phyloP scores from a whole-genome alignment of 2,797 vertebrate genomes.

The Avahi laniger region DNA sequence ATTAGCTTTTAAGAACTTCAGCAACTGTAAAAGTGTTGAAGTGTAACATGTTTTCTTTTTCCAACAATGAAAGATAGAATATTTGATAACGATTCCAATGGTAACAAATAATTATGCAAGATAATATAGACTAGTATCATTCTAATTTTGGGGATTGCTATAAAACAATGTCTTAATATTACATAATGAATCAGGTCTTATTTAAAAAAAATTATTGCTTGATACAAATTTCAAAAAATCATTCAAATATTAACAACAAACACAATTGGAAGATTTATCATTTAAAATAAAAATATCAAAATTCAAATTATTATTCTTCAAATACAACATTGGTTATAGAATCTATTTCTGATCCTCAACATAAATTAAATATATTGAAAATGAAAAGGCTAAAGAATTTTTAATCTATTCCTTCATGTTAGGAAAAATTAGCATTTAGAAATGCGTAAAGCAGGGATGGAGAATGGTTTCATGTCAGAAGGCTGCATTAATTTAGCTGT shows the following conservation, averaged over 20 bases:
- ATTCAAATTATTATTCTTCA: neutral
- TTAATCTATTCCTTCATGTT: neutral
- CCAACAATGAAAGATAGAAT: neutral
- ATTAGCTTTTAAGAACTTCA: slow-evolving; percentile 21
- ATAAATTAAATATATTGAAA: neutral
- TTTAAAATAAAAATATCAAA: neutral
- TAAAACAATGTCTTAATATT: neutral
- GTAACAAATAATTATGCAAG: neutral
- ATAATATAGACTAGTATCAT: neutral
- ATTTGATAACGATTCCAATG: neutral
- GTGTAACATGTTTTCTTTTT: neutral
- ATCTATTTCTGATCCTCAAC: neutral
- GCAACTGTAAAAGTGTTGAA: neutral
- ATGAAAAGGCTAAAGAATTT: neutral
- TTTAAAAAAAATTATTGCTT: neutral
- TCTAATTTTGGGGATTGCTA: neutral
- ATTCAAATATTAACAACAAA: neutral
- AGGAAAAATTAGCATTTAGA: neutral
- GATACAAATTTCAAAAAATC: neutral
- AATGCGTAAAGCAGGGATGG: neutral
- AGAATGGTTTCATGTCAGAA: too few relatives aligned
- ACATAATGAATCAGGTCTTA: neutral
- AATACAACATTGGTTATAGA: neutral
- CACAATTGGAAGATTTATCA: neutral
- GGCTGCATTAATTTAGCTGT: too few relatives aligned